Evolutionary conservation across 2,888 invertebrate species (phyloP).

Genomic region (Drepana falcataria): DNA sequence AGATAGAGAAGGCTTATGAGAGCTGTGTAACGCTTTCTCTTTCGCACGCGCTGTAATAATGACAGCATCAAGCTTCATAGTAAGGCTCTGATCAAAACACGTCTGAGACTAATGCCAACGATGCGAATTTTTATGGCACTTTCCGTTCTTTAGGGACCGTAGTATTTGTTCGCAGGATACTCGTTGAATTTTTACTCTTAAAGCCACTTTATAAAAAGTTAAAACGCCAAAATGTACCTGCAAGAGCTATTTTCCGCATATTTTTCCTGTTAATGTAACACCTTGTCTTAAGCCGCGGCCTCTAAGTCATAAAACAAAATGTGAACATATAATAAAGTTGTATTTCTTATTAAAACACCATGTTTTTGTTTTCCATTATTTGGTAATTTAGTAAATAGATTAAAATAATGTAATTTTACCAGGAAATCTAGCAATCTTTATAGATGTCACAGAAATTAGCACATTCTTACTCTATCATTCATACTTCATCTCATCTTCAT

Average conservation of each 20-base stretch:
- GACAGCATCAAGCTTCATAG: constrained; percentile 36
- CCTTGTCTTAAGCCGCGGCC: too few relatives aligned
- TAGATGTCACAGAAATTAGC: too few relatives aligned
- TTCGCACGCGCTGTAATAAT: constrained; percentile 28
- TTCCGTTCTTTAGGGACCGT: constrained; percentile 53
- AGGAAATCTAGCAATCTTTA: too few relatives aligned
- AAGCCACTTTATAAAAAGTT: constrained; percentile 52
- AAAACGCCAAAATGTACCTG: constrained; percentile 40
- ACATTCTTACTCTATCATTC: too few relatives aligned
- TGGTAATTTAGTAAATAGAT: too few relatives aligned
- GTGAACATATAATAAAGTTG: too few relatives aligned
- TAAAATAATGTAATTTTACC: too few relatives aligned
- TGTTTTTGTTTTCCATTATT: too few relatives aligned
- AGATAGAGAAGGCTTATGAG: constrained; percentile 26
- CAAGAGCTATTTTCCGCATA: constrained; percentile 33
- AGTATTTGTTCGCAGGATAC: constrained; percentile 59
- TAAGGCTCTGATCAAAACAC: constrained; percentile 67
- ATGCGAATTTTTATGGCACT: constrained; percentile 68
- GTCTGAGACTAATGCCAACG: constrained; percentile 71
- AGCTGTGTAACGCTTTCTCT: constrained; percentile 21
- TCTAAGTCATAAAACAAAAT: too few relatives aligned
- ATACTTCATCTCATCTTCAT: too few relatives aligned
- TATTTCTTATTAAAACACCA: too few relatives aligned
- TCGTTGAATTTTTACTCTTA: constrained; percentile 57
- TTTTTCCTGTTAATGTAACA: constrained; percentile 18